Evolutionary conservation across 1,140 invertebrate species (phyloP).

Genomic region (Idris sp.): DNA sequence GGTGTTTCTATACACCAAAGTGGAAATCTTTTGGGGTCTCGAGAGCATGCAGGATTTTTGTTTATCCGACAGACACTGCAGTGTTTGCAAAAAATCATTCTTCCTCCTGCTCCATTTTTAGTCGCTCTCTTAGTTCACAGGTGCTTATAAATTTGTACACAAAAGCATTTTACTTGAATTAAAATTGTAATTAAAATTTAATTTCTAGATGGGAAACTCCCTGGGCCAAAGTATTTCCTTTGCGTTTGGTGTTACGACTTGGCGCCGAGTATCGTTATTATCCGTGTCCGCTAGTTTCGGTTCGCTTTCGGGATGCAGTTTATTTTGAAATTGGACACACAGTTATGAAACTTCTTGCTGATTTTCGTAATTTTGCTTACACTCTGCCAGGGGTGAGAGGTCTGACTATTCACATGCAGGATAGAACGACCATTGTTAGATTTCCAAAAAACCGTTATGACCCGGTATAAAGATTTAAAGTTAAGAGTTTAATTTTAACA

Average conservation of each 20-base stretch:
- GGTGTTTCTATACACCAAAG: slow-evolving; percentile 83
- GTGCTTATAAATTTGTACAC: slow-evolving; percentile 68
- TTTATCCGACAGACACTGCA: slow-evolving; percentile 91
- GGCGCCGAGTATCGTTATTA: slow-evolving; percentile 94
- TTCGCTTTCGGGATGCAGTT: slow-evolving; percentile 87
- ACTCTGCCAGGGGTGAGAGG: slow-evolving; percentile 88
- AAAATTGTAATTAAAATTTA: too few relatives aligned
- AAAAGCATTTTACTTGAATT: too few relatives aligned
- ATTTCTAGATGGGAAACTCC: slow-evolving; percentile 88
- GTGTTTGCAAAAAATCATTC: slow-evolving; percentile 87
- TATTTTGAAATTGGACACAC: slow-evolving; percentile 94
- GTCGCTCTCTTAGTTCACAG: slow-evolving; percentile 90
- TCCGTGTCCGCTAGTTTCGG: slow-evolving; percentile 91
- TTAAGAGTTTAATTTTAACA: too few relatives aligned
- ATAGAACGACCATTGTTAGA: slow-evolving; percentile 87
- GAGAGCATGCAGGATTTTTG: slow-evolving; percentile 90
- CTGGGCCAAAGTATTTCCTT: slow-evolving; percentile 91
- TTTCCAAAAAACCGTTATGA: slow-evolving; percentile 90
- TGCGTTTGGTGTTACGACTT: slow-evolving; percentile 87
- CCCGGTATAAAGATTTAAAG: slow-evolving; percentile 77
- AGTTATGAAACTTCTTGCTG: slow-evolving; percentile 92
- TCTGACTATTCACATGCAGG: slow-evolving; percentile 90
- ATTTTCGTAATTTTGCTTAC: slow-evolving; percentile 93
- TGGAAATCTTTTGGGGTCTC: slow-evolving; percentile 85
- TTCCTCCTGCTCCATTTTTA: slow-evolving; percentile 88